Percentiles rank a stretch among this genome's conserved stretches.
Evolutionary conservation across 1,140 invertebrate species (phyloP).

Genomic region (Platyscapa corneri): DNA sequence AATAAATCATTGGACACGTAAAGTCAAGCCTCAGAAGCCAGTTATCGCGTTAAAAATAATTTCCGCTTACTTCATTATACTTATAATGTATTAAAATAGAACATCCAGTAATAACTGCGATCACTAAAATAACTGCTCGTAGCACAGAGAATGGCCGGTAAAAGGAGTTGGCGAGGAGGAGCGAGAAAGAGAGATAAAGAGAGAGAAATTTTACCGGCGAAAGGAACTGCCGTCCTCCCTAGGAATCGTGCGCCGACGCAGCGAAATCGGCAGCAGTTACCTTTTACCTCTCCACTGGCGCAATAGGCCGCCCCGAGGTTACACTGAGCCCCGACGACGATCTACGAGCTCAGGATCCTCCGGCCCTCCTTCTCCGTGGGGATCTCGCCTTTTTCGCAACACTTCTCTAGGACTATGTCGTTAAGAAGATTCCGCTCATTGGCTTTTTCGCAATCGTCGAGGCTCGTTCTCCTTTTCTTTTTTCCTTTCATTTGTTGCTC

Average conservation of each 20-base stretch:
- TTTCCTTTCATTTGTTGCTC: background rate
- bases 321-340: background rate
- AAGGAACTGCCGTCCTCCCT: constrained; percentile 23
- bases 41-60: constrained; percentile 27
- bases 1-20: constrained; percentile 7
- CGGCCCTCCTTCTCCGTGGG: no score
- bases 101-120: background rate
- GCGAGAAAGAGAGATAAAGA: background rate
- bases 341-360: background rate
- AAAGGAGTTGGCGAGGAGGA: background rate
- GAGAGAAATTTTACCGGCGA: background rate
- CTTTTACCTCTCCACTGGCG: constrained; percentile 35
- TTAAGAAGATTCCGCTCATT: background rate
- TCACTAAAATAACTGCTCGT: background rate
- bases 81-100: background rate
- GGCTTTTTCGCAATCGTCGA: background rate
- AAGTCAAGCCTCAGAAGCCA: background rate
- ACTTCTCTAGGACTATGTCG: background rate
- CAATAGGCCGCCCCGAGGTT: constrained; percentile 28
- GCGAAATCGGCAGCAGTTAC: constrained; percentile 5
- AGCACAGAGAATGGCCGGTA: background rate
- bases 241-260: background rate
- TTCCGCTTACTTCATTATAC: constrained; percentile 5
- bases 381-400: constrained; percentile 8
- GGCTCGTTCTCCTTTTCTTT: background rate